phyloP scores from a whole-genome alignment of 2,888 invertebrate genomes.

The Ecliptopera silaceata region DNA sequence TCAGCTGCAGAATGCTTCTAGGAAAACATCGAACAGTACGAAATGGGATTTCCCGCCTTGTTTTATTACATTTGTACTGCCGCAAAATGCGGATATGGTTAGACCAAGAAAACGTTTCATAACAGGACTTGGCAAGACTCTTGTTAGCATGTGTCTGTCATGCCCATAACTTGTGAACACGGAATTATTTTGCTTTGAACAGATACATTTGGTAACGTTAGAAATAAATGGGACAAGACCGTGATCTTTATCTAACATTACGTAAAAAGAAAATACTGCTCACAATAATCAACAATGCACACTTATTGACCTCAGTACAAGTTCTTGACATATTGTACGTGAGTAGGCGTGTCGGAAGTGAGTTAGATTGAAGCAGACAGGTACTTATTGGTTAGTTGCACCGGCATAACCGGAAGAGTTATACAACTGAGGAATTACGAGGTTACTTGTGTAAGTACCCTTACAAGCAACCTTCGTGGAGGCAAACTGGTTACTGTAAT shows the following conservation, averaged over 20 bases:
- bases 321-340: constrained; percentile 60
- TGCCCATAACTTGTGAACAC: background rate
- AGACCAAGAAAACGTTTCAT: constrained; percentile 2
- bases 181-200: background rate
- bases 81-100: constrained; percentile 2
- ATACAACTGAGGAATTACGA: constrained; percentile 46
- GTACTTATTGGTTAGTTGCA: constrained; percentile 32
- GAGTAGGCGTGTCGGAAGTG: constrained; percentile 54
- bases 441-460: constrained; percentile 44
- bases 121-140: constrained; percentile 3
- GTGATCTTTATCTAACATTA: constrained; percentile 25
- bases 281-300: constrained; percentile 27
- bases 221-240: constrained; percentile 6
- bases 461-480: constrained; percentile 50
- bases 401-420: constrained; percentile 56
- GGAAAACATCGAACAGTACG: constrained; percentile 6
- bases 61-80: constrained; percentile 15
- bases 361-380: constrained; percentile 27
- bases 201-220: constrained; percentile 1
- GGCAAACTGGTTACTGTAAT: constrained; percentile 51
- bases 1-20: constrained; percentile 10
- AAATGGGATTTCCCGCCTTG: constrained; percentile 9
- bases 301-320: constrained; percentile 51
- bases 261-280: constrained; percentile 31
- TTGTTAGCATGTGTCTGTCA: background rate